Evolutionary conservation across 2,797 vertebrate species (phyloP).

Genomic region (Ceyx erithaca): DNA sequence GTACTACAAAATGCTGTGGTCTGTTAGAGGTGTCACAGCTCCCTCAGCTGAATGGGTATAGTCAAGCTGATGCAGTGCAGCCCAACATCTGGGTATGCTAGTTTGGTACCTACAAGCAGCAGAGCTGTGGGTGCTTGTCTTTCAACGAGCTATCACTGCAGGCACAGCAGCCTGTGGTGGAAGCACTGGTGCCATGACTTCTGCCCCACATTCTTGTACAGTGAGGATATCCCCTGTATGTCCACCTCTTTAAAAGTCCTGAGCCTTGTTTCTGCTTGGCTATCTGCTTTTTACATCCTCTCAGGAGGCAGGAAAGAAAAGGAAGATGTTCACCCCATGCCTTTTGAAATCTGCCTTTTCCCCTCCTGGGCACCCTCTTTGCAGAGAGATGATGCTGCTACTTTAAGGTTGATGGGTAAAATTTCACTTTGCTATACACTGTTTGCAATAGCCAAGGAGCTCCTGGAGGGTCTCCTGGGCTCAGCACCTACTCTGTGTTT

Average conservation of each 20-base stretch:
- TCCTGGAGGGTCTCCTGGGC: background rate
- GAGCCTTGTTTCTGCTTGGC: background rate
- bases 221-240: background rate
- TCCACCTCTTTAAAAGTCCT: background rate
- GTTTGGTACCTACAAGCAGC: background rate
- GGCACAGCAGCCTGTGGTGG: background rate
- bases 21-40: background rate
- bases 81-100: background rate
- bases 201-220: background rate
- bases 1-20: background rate
- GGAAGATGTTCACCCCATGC: background rate
- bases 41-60: background rate
- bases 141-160: background rate
- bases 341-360: slow-evolving; percentile 1
- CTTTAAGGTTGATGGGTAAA: background rate
- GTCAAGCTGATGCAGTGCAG: background rate
- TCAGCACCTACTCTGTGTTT: background rate
- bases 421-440: background rate
- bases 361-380: background rate
- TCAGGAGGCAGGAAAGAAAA: background rate
- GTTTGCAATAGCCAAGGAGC: background rate
- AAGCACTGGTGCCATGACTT: background rate
- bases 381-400: background rate
- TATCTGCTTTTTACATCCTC: background rate
- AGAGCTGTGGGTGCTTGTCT: background rate